Evolutionary conservation across 2,113 vertebrate species (phyloP).

Genomic region (Takifugu flavidus): DNA sequence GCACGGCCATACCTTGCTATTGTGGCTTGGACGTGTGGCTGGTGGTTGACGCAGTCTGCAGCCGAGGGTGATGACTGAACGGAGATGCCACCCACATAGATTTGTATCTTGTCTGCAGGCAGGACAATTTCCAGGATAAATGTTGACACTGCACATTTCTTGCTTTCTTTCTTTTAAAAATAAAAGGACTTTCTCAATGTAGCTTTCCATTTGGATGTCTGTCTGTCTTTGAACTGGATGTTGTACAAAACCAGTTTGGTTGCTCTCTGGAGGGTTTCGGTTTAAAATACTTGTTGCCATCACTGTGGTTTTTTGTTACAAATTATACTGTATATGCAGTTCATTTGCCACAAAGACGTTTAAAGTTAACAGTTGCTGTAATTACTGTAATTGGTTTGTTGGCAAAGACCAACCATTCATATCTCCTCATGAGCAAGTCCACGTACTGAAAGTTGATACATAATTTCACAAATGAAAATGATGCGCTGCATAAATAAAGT

Average conservation of each 20-base stretch:
- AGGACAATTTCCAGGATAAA: slow-evolving; percentile 2
- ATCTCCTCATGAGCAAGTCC: too few species aligned
- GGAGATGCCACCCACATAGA: slow-evolving; percentile 51
- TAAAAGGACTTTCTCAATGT: not conserved
- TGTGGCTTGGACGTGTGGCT: slow-evolving; percentile 51
- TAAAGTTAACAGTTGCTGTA: too few species aligned
- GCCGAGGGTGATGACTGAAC: slow-evolving; percentile 46
- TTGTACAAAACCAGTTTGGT: too few species aligned
- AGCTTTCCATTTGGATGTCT: not conserved
- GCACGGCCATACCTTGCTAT: slow-evolving; percentile 50
- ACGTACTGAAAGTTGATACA: too few species aligned
- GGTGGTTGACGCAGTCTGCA: slow-evolving; percentile 39
- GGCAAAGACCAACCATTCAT: too few species aligned
- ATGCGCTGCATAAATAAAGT: too few species aligned
- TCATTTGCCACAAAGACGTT: not conserved
- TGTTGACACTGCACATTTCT: not conserved
- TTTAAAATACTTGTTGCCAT: not conserved
- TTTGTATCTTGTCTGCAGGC: slow-evolving; percentile 20
- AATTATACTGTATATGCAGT: not conserved
- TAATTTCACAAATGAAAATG: too few species aligned
- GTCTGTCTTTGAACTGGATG: not conserved
- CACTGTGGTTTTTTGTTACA: not conserved
- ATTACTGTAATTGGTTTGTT: too few species aligned
- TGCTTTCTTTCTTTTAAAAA: too few species aligned
- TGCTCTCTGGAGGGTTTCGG: not conserved